phyloP scores from a whole-genome alignment of 2,888 invertebrate species.

The Metellina segmentata region DNA sequence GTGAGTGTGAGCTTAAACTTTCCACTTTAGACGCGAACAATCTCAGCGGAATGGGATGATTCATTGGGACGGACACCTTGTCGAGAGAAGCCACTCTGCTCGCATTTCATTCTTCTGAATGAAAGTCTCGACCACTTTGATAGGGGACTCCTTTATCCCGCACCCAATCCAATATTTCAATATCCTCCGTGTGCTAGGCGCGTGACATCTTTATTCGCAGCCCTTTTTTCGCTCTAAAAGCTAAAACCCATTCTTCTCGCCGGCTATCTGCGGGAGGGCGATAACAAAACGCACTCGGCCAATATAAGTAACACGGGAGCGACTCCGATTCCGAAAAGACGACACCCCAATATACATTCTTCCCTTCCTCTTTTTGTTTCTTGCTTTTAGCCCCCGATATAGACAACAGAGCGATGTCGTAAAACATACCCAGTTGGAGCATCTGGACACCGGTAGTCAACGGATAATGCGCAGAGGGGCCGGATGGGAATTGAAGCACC shows the following conservation, averaged over 20 bases:
- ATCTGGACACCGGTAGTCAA: constrained; percentile 73
- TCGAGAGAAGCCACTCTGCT: neutral
- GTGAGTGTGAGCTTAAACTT: too few species aligned
- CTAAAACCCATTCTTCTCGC: constrained; percentile 63
- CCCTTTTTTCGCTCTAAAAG: constrained; percentile 72
- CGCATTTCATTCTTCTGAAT: neutral
- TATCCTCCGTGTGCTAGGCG: constrained; percentile 56
- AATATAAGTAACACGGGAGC: constrained; percentile 72
- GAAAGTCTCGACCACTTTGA: neutral
- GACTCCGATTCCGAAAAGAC: constrained; percentile 58
- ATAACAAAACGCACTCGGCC: constrained; percentile 58
- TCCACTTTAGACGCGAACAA: too few species aligned
- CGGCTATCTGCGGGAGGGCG: constrained; percentile 53
- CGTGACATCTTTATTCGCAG: constrained; percentile 73
- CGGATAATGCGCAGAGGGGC: constrained; percentile 59
- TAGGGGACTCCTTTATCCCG: constrained; percentile 1
- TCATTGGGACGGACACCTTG: too few species aligned
- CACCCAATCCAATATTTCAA: constrained; percentile 55
- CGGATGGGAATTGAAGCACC: neutral
- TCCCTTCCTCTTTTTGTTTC: constrained; percentile 17
- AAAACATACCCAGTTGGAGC: constrained; percentile 60
- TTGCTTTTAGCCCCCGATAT: constrained; percentile 54
- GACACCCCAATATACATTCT: constrained; percentile 68
- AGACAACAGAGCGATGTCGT: constrained; percentile 67
- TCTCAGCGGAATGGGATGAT: too few species aligned